A percentile compares a stretch with the other conserved stretches of the same genome.
Conservation (phyloP, 2,888 invertebrate species). For the Agriopis marginaria region DNA sequence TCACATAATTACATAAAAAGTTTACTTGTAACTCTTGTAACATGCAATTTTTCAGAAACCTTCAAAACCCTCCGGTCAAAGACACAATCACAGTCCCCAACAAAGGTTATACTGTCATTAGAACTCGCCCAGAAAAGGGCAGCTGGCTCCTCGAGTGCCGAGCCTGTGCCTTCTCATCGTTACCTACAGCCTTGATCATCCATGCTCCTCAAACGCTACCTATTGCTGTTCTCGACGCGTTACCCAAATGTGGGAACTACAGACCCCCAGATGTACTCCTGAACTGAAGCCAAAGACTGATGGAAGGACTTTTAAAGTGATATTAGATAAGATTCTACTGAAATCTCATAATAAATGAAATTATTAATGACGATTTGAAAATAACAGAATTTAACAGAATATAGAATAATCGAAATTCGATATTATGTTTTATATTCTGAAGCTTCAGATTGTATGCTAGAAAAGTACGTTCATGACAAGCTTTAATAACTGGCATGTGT, state of each 20-base stretch:
- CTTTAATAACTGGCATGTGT: too few species aligned
- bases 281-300: slow-evolving; percentile 56
- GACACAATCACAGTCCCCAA: slow-evolving; percentile 89
- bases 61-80: slow-evolving; percentile 83
- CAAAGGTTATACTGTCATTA: slow-evolving; percentile 86
- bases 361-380: too few species aligned
- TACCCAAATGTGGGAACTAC: slow-evolving; percentile 83
- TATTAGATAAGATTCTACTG: slow-evolving; percentile 22
- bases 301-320: slow-evolving; percentile 47
- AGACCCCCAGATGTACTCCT: slow-evolving; percentile 79
- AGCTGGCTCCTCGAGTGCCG: slow-evolving; percentile 80
- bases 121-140: slow-evolving; percentile 85
- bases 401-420: too few species aligned
- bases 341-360: not conserved
- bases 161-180: slow-evolving; percentile 71
- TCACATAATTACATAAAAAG: not conserved
- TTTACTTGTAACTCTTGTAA: not conserved
- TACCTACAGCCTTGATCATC: slow-evolving; percentile 80
- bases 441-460: too few species aligned
- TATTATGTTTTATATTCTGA: too few species aligned
- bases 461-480: too few species aligned
- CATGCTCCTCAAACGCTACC: slow-evolving; percentile 77
- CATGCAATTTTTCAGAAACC: slow-evolving; percentile 73
- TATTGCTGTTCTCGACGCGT: slow-evolving; percentile 69
- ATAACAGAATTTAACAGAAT: too few species aligned